Evolutionary conservation across 2,888 invertebrate species (phyloP).

Genomic region (Parapristionchus giblindavisi): DNA sequence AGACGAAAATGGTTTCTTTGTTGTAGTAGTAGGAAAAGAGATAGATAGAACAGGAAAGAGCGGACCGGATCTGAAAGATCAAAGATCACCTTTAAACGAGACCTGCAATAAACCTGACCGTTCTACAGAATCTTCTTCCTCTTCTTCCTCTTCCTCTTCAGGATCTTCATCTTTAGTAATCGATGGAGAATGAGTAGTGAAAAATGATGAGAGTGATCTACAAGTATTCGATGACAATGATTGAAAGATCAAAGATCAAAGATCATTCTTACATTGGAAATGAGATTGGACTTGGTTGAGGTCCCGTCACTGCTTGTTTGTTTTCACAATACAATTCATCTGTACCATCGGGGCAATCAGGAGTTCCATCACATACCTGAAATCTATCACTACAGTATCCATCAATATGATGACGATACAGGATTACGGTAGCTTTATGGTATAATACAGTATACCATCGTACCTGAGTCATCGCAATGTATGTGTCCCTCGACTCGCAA

Average conservation of each 20-base stretch:
- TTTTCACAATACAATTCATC: conserved; percentile 66
- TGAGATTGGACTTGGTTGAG: background rate
- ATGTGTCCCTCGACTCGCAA: conserved; percentile 58
- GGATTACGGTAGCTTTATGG: too few species aligned
- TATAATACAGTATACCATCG: background rate
- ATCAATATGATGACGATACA: too few species aligned
- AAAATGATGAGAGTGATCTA: background rate
- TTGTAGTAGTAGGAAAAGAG: background rate
- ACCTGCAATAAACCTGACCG: background rate
- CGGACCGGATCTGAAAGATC: conserved; percentile 22
- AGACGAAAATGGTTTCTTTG: background rate
- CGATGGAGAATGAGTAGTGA: background rate
- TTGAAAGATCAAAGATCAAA: conserved; percentile 5
- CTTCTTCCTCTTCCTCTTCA: conserved; percentile 17
- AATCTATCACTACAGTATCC: too few species aligned
- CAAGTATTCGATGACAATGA: background rate
- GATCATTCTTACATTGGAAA: conserved; percentile 12
- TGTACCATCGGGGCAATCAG: conserved; percentile 65
- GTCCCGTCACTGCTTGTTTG: background rate
- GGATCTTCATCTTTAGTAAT: background rate
- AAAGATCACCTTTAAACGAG: background rate
- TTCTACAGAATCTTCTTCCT: conserved; percentile 14
- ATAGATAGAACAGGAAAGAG: conserved; percentile 34
- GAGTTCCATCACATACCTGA: conserved; percentile 62
- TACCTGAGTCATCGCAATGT: conserved; percentile 54